phyloP scores from a whole-genome alignment of 2,797 vertebrate genomes.

The Periparus ater region DNA sequence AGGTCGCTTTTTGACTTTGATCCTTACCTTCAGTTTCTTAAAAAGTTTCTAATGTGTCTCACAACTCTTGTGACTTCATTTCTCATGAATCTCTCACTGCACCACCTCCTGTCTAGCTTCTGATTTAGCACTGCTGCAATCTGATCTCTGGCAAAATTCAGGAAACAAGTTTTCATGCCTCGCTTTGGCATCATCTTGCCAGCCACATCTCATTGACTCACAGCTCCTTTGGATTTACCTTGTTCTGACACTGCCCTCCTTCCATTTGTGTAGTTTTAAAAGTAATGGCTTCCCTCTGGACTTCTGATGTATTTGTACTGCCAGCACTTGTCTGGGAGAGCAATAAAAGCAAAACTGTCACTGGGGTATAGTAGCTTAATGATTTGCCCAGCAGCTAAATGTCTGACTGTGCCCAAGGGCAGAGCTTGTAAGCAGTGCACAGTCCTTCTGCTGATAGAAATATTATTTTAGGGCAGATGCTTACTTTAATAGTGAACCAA shows the following conservation, averaged over 20 bases:
- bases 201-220: rapidly evolving
- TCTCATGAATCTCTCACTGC: neutral
- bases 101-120: neutral
- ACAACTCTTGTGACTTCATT: neutral
- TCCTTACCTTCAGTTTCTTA: neutral
- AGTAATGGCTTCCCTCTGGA: neutral
- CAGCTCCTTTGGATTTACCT: neutral
- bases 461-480: neutral
- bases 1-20: neutral
- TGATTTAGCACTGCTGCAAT: neutral
- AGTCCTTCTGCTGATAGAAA: neutral
- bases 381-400: neutral
- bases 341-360: neutral
- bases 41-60: neutral
- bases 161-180: neutral
- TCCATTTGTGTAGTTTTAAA: neutral
- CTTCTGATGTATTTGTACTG: neutral
- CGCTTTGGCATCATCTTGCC: neutral
- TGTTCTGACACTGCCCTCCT: neutral
- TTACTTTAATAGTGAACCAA: neutral
- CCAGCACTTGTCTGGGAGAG: neutral
- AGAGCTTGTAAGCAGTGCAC: neutral
- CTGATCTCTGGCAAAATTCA: neutral
- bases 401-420: neutral
- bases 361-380: neutral